Percentiles rank a stretch among this genome's conserved stretches.
Conservation (phyloP, 2,113 vertebrate species). For the Psettodes erumei region DNA sequence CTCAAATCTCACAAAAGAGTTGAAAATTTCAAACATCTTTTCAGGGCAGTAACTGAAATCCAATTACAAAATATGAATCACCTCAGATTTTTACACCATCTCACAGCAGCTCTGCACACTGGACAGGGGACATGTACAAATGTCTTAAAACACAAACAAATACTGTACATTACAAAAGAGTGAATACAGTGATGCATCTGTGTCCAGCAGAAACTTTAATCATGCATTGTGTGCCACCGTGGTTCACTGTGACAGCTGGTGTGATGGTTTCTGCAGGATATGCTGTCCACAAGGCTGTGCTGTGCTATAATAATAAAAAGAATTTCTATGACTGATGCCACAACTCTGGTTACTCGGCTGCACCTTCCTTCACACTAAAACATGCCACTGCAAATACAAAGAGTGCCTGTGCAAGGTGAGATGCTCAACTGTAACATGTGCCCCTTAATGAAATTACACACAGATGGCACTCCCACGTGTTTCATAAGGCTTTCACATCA, state of each 20-base stretch:
- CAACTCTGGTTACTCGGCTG: neutral
- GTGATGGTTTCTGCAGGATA: conserved; percentile 30
- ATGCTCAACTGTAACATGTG: neutral
- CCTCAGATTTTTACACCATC: neutral
- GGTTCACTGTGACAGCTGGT: neutral
- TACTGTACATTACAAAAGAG: conserved; percentile 42
- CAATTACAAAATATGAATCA: conserved; percentile 11
- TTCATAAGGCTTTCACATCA: neutral
- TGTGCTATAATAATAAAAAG: conserved; percentile 24
- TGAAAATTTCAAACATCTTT: conserved; percentile 2
- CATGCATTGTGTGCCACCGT: neutral
- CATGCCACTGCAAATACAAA: conserved; percentile 19
- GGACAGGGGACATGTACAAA: conserved; percentile 50
- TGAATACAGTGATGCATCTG: conserved; percentile 6
- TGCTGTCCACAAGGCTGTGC: neutral
- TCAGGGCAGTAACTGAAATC: conserved; percentile 25
- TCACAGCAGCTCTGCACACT: conserved; percentile 20
- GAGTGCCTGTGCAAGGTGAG: neutral
- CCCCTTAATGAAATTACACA: neutral
- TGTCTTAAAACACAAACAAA: conserved; percentile 30
- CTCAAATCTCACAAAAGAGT: neutral
- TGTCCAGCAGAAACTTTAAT: conserved; percentile 22
- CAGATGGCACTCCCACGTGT: neutral
- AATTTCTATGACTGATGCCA: neutral
- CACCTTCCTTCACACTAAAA: conserved; percentile 2